These are phyloP conservation scores for Apocheima hispidaria DNA, from an alignment of 2,888 invertebrate genomes.

Conservation along the genomic window DNA sequence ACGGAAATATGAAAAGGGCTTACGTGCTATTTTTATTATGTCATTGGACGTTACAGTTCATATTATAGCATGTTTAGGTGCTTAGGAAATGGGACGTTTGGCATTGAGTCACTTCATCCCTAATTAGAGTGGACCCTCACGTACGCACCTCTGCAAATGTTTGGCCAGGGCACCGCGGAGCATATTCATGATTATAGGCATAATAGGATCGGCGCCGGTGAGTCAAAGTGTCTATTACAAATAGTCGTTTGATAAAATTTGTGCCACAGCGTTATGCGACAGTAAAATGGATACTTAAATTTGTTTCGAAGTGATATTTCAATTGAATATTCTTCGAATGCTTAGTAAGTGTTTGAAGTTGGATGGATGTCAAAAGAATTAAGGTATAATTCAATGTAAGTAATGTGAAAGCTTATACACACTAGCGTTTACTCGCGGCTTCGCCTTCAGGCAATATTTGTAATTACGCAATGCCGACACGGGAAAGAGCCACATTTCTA, in stretches of 20 bases:
- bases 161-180: conserved; percentile 57
- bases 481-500: too few species aligned
- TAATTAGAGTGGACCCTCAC: conserved; percentile 69
- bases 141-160: conserved; percentile 65
- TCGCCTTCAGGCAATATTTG: too few species aligned
- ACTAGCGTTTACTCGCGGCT: too few species aligned
- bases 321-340: too few species aligned
- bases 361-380: too few species aligned
- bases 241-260: conserved; percentile 20
- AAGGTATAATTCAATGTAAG: too few species aligned
- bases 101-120: conserved; percentile 60
- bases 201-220: conserved; percentile 25
- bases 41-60: conserved; percentile 23
- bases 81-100: conserved; percentile 33
- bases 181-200: conserved; percentile 37
- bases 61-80: conserved; percentile 22
- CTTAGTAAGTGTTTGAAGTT: too few species aligned
- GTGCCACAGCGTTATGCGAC: not conserved
- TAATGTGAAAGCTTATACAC: too few species aligned
- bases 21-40: conserved; percentile 28
- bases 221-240: conserved; percentile 37
- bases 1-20: conserved; percentile 25
- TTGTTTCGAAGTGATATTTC: too few species aligned
- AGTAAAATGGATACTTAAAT: conserved; percentile 4
- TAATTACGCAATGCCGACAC: too few species aligned